A percentile compares a stretch with the other conserved stretches of the same genome.
Evolutionary conservation across 2,797 vertebrate genomes (phyloP).

Genomic region (Mionectes olivaceus): DNA sequence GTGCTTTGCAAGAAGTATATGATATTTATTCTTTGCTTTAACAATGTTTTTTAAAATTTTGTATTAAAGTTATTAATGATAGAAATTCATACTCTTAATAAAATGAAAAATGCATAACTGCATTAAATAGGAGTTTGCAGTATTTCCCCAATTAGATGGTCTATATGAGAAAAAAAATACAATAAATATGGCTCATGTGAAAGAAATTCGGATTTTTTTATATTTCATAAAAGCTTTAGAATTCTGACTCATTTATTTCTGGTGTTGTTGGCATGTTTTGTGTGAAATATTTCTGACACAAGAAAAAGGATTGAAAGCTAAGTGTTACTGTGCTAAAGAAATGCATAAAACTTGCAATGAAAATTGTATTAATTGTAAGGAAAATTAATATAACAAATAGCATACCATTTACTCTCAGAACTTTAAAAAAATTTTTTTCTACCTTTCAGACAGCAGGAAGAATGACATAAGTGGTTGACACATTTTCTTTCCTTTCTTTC

Average conservation of each 20-base stretch:
- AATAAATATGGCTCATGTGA: neutral
- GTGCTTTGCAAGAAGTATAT: neutral
- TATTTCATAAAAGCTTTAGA: constrained; percentile 6
- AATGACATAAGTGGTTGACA: neutral
- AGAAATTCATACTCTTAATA: neutral
- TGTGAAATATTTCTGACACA: neutral
- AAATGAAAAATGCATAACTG: neutral
- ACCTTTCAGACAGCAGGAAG: neutral
- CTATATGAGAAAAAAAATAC: neutral
- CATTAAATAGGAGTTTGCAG: neutral
- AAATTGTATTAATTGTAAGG: neutral
- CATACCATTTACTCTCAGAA: neutral
- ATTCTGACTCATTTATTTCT: neutral
- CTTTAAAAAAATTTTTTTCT: neutral
- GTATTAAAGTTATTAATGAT: neutral
- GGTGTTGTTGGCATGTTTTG: neutral
- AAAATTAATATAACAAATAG: neutral
- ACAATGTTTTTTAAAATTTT: neutral
- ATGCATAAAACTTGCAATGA: neutral
- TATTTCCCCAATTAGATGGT: neutral
- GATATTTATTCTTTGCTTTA: neutral
- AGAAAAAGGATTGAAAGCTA: neutral
- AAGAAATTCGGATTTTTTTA: neutral
- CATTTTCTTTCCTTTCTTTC: neutral
- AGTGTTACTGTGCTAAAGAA: neutral